Evolutionary conservation across 2,888 invertebrate genomes (phyloP).

Genomic region (Flexamia atlantica): DNA sequence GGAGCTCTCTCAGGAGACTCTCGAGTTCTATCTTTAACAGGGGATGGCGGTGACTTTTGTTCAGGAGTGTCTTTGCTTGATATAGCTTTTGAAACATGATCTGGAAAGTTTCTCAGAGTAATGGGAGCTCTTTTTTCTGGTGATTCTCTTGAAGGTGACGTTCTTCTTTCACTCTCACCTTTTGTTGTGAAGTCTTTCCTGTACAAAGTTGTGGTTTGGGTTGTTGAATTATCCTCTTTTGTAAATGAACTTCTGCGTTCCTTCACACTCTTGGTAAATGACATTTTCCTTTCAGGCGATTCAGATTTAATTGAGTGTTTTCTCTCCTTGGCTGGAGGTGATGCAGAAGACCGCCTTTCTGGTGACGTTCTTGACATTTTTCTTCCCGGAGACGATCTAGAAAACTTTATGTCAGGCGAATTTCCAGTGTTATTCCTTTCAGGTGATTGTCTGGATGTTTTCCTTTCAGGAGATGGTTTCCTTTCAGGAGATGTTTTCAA

Average conservation of each 20-base stretch:
- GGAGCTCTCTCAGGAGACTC: slow-evolving; percentile 34
- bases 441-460: slow-evolving; percentile 59
- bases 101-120: slow-evolving; percentile 22
- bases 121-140: slow-evolving; percentile 52
- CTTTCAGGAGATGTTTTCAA: slow-evolving; percentile 60
- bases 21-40: slow-evolving; percentile 52
- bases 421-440: slow-evolving; percentile 30
- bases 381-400: slow-evolving; percentile 51
- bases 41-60: slow-evolving; percentile 20
- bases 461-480: slow-evolving; percentile 63
- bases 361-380: slow-evolving; percentile 59
- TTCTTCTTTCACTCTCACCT: slow-evolving; percentile 34
- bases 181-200: slow-evolving; percentile 36
- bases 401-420: slow-evolving; percentile 29
- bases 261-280: slow-evolving; percentile 65
- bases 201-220: neutral
- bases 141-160: slow-evolving; percentile 34
- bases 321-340: slow-evolving; percentile 62
- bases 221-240: slow-evolving; percentile 28
- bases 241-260: slow-evolving; percentile 49
- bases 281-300: slow-evolving; percentile 66
- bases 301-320: slow-evolving; percentile 59
- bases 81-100: slow-evolving; percentile 28
- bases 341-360: slow-evolving; percentile 57
- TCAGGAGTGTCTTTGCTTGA: slow-evolving; percentile 25